Base-by-base conservation (phyloP, 2,888 invertebrate genomes). In the Pristionchus maxplancki region DNA sequence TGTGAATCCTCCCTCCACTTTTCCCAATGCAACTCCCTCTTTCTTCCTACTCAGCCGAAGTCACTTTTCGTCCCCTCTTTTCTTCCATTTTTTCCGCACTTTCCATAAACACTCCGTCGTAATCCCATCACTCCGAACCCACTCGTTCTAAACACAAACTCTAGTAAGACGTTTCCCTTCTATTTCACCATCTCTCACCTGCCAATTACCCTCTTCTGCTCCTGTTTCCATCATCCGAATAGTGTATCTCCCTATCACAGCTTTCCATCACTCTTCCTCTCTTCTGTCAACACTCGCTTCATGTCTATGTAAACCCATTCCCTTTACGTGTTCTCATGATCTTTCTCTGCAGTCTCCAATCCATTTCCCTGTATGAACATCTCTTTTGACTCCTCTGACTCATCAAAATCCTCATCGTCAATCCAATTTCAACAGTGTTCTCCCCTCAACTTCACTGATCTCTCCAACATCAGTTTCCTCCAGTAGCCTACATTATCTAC, bases 101-200 rank as follows among this genome's bases (percentile, higher is more conserved):
- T 78, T 78, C 78, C 78, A 78, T 78, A 78, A 78, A 78, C 78
- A 78, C 44, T 78, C 78, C 78, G 78, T 34, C 48, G 78, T 78
- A 78, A 78, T 78, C 37, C 44, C 78, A 78, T 78, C 78, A 78
- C 28, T 78, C 78, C 48, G 34, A 82, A 50, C 53, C 82, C 24
- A 15, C 11, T 53, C 82, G 31, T 50, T 53, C 31, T 20, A 20
- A 78, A 78, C 44, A 78, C 78, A 78, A 78, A 78, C 78, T 48
- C 48, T n/a, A 44, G 44, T 40, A 40, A 20, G 37, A 37, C 20
- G 13, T 40, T 74, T 40, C 71, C 24, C 8, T 20, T 6, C 4
- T 24, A 9, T 71, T 71, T 34, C 71, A 71, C 20, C 71, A 37
- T 48, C 20, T 28, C 9, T n/a, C n/a, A 78, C 44, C 78, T 78